These are phyloP conservation scores for Euclidia mi DNA, from an alignment of 2,888 invertebrate species.

Conservation along the genomic window DNA sequence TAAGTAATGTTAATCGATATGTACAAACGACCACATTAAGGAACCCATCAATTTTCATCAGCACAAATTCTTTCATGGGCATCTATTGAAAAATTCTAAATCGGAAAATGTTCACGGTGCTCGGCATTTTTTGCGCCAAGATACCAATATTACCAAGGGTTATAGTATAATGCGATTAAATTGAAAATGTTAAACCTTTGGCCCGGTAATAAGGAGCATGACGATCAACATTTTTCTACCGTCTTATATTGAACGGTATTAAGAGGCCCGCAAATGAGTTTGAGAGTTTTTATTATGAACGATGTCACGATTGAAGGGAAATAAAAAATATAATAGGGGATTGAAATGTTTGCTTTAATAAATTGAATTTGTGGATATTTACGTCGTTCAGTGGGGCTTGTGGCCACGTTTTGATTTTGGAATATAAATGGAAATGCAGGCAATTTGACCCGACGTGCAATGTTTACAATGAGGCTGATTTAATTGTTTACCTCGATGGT, in stretches of 20 bases:
- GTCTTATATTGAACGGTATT: slow-evolving; percentile 79
- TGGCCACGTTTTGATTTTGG: slow-evolving; percentile 17
- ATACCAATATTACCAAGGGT: slow-evolving; percentile 78
- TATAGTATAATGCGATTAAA: slow-evolving; percentile 85
- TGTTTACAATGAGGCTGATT: slow-evolving; percentile 20
- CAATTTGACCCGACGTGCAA: slow-evolving; percentile 21
- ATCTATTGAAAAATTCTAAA: slow-evolving; percentile 58
- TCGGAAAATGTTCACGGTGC: slow-evolving; percentile 47
- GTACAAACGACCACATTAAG: slow-evolving; percentile 28
- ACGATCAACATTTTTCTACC: slow-evolving; percentile 81
- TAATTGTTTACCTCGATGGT: slow-evolving; percentile 4
- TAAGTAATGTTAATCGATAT: slow-evolving; percentile 28
- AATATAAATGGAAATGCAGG: slow-evolving; percentile 24
- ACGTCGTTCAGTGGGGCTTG: slow-evolving; percentile 16
- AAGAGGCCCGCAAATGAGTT: slow-evolving; percentile 65
- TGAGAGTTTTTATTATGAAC: slow-evolving; percentile 58
- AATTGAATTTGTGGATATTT: slow-evolving; percentile 44
- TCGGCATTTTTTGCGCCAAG: slow-evolving; percentile 55
- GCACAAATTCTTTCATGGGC: slow-evolving; percentile 49
- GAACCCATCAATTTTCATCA: slow-evolving; percentile 52
- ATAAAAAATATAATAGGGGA: slow-evolving; percentile 57
- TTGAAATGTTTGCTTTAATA: slow-evolving; percentile 53
- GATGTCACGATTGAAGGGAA: slow-evolving; percentile 58
- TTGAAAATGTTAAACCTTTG: slow-evolving; percentile 81
- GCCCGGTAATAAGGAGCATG: slow-evolving; percentile 84